Percentiles rank a stretch among this genome's conserved stretches.
Evolutionary conservation across 2,113 vertebrate species (phyloP).

Genomic region (Callipepla squamata): DNA sequence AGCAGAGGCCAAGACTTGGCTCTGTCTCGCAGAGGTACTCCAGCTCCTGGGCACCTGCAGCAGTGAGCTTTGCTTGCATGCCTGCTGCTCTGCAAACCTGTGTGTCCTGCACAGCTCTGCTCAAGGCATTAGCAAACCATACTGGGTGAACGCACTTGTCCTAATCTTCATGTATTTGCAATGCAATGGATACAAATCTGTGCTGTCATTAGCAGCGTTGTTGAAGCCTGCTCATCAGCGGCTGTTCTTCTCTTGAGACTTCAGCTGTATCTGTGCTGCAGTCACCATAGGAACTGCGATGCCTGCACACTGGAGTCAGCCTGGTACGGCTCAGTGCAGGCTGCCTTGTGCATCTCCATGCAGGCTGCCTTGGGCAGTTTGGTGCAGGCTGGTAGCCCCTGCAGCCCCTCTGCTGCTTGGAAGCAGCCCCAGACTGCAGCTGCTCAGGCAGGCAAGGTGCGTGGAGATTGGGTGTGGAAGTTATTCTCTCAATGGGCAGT

Average conservation of each 20-base stretch:
- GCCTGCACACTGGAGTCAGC: neutral
- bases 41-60: neutral
- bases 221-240: accelerated
- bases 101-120: accelerated
- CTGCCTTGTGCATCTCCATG: neutral
- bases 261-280: neutral
- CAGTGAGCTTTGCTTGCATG: accelerated
- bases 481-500: neutral
- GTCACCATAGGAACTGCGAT: neutral
- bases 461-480: neutral
- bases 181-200: neutral
- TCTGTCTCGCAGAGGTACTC: neutral
- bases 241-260: neutral
- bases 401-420: neutral
- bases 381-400: accelerated
- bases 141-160: accelerated
- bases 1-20: neutral
- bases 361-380: neutral
- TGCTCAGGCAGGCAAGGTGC: accelerated
- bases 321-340: neutral
- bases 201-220: neutral
- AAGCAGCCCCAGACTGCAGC: no score
- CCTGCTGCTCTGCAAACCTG: neutral
- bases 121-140: accelerated
- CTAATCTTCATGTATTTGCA: neutral